A percentile compares a stretch with the other conserved stretches of the same genome.
phyloP scores from a whole-genome alignment of 2,888 invertebrate genomes.

The Cryptosula pallasiana region DNA sequence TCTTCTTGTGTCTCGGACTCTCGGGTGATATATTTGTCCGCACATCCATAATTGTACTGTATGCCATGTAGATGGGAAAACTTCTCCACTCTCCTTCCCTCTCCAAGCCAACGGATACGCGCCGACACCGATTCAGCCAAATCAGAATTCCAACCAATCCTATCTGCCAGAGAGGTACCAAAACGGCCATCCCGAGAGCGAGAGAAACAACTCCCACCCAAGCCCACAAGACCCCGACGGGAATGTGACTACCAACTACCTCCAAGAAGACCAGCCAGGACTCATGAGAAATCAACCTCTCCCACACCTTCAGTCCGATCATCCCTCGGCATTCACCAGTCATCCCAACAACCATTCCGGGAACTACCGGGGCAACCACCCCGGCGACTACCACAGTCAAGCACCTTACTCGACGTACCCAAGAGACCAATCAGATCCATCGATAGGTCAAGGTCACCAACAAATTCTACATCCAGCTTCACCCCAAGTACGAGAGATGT shows the following conservation, averaged over 20 bases:
- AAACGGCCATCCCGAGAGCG: not conserved
- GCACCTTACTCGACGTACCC: too few species aligned
- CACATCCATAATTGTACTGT: not conserved
- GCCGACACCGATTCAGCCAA: slow-evolving; percentile 21
- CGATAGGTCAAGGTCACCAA: not conserved
- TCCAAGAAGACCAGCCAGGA: not conserved
- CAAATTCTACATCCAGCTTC: not conserved
- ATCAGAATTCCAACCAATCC: slow-evolving; percentile 19
- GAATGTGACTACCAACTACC: slow-evolving; percentile 2
- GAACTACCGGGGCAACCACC: too few species aligned
- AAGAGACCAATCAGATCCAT: not conserved
- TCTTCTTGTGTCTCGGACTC: too few species aligned
- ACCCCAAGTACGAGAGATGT: not conserved
- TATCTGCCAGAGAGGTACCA: not conserved
- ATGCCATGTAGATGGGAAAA: not conserved
- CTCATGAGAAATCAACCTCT: not conserved
- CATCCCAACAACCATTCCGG: too few species aligned
- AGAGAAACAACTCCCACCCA: slow-evolving; percentile 9
- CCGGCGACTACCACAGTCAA: too few species aligned
- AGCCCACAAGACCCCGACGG: slow-evolving; percentile 2
- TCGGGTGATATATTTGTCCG: too few species aligned
- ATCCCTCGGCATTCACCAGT: not conserved
- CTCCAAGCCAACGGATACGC: slow-evolving; percentile 6
- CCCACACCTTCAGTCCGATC: not conserved
- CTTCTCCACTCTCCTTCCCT: not conserved